Evolutionary conservation across 2,888 invertebrate genomes (phyloP).

Genomic region (Hydraecia micacea): DNA sequence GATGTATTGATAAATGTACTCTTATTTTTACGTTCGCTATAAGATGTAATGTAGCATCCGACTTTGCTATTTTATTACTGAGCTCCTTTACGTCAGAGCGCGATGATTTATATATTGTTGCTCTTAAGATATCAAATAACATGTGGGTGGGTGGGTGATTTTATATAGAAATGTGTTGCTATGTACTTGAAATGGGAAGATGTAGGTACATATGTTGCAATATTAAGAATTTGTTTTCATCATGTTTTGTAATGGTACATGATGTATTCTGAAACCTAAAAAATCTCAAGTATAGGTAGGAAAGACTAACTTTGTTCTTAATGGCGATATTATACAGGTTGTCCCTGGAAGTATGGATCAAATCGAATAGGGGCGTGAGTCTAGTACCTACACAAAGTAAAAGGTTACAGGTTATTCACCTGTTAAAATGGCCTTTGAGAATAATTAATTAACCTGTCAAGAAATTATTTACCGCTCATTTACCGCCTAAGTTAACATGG

Average conservation of each 20-base stretch:
- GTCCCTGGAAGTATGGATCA: too few relatives aligned
- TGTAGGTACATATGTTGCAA: neutral
- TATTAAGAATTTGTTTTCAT: neutral
- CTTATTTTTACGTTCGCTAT: constrained; percentile 8
- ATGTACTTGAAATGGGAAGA: constrained; percentile 7
- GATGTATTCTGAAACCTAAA: neutral
- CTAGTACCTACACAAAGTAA: neutral
- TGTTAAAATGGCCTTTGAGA: constrained; percentile 16
- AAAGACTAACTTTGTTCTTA: neutral
- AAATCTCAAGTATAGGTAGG: neutral
- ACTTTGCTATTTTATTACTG: constrained; percentile 38
- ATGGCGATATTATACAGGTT: neutral
- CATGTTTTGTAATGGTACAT: neutral
- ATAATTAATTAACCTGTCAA: constrained; percentile 32
- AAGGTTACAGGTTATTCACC: constrained; percentile 27
- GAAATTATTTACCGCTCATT: constrained; percentile 16
- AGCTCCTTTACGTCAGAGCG: constrained; percentile 56
- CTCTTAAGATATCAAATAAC: constrained; percentile 63
- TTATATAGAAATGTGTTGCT: constrained; percentile 48
- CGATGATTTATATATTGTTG: constrained; percentile 59
- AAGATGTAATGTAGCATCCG: constrained; percentile 5
- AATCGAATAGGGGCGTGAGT: too few relatives aligned
- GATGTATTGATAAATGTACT: constrained; percentile 23
- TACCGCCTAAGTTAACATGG: neutral
- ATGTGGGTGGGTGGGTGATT: constrained; percentile 32